phyloP scores from a whole-genome alignment of 1,140 invertebrate species.

The Rhysida immarginata region DNA sequence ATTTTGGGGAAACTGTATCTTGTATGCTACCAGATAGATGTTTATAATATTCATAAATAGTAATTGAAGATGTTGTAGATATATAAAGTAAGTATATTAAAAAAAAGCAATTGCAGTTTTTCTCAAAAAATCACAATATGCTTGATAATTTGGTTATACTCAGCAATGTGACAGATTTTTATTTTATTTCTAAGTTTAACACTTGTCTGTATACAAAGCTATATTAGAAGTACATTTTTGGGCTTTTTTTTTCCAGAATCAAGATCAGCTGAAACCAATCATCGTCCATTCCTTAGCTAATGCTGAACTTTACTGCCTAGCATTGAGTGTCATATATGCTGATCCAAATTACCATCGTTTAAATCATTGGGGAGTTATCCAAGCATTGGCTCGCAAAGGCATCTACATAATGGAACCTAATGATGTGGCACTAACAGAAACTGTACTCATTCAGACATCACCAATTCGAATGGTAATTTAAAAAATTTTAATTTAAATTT shows the following conservation, averaged over 20 bases:
- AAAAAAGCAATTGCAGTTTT: too few species aligned
- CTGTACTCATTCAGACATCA: slow-evolving; percentile 86
- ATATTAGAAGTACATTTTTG: too few species aligned
- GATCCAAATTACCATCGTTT: slow-evolving; percentile 90
- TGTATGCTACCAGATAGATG: too few species aligned
- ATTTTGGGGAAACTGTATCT: too few species aligned
- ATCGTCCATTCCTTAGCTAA: slow-evolving; percentile 81
- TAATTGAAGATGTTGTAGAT: too few species aligned
- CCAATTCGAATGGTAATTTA: slow-evolving; percentile 77
- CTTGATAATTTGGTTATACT: too few species aligned
- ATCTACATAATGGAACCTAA: slow-evolving; percentile 68
- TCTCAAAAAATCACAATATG: too few species aligned
- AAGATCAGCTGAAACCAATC: slow-evolving; percentile 83
- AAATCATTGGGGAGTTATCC: slow-evolving; percentile 84
- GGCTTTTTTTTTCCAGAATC: slow-evolving; percentile 48
- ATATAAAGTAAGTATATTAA: too few species aligned
- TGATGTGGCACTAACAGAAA: slow-evolving; percentile 82
- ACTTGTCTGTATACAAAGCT: too few species aligned
- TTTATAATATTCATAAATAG: too few species aligned
- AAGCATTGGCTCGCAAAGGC: slow-evolving; percentile 79
- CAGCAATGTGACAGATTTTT: too few species aligned
- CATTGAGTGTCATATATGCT: slow-evolving; percentile 87
- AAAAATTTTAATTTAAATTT: neutral
- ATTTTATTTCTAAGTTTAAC: too few species aligned
- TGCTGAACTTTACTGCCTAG: slow-evolving; percentile 90